These are phyloP conservation scores for Petroica traversi DNA, from an alignment of 2,113 vertebrate genomes.

Conservation along the genomic window DNA sequence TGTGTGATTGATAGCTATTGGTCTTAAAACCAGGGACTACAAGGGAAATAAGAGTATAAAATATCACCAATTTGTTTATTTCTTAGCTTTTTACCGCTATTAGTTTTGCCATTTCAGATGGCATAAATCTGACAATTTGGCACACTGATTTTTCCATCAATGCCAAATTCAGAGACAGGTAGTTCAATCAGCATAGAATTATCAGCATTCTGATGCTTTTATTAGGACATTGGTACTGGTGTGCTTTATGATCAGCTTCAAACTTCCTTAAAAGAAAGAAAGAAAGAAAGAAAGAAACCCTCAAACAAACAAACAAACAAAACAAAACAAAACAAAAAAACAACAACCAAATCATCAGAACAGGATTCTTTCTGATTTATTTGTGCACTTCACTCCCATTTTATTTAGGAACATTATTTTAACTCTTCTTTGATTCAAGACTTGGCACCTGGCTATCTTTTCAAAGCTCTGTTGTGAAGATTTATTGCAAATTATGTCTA, in stretches of 20 bases:
- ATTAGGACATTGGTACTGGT: neutral
- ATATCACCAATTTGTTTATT: neutral
- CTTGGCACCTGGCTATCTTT: neutral
- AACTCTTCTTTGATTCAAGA: neutral
- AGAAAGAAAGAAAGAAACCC: neutral
- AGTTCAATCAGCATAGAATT: neutral
- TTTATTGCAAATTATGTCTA: neutral
- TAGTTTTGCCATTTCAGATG: neutral
- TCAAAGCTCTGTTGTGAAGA: neutral
- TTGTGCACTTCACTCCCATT: neutral
- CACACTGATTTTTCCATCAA: neutral
- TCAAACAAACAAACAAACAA: too few relatives aligned
- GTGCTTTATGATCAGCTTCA: neutral
- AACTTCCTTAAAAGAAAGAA: neutral
- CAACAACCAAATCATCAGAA: neutral
- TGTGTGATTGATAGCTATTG: neutral
- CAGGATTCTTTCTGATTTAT: neutral
- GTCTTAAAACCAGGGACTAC: neutral
- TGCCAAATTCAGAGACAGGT: neutral
- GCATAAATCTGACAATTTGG: conserved; percentile 20
- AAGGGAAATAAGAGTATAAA: neutral
- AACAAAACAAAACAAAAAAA: too few relatives aligned
- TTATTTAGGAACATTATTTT: neutral
- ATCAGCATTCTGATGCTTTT: neutral
- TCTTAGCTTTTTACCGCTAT: neutral